Base-by-base conservation (phyloP, 2,113 vertebrate genomes). In the Balaenoptera acutorostrata region DNA sequence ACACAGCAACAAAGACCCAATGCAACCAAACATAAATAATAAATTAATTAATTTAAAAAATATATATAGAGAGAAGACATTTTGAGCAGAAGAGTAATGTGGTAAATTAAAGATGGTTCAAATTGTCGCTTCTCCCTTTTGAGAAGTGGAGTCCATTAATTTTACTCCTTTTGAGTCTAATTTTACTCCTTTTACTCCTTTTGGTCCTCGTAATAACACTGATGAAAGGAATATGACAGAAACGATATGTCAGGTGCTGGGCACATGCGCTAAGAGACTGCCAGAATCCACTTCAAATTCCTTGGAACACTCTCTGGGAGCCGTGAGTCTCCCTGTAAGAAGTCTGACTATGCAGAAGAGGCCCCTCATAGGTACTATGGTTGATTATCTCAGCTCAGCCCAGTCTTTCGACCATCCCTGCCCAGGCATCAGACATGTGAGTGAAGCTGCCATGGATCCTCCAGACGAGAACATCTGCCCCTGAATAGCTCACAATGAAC, bases 311-410 rank as follows among this genome's bases (percentile, higher is more conserved):
- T 13, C 2, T 87, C 3, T 57, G 21, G 52, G 39, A 93, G 9
- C 0, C 6, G n/a, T 9, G 0, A 33, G 15, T 3, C 41, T 41
- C 2, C 20, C 3, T 23, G 3, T 17, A 33, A 74, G 10, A 93
- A 78, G 15, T 71, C 27, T 59, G 31, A 52, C 3, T 69, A 17
- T 15, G 23, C 1, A 81, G 27, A 68, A 46, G 23, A 41, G 13
- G 0, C 2, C 10, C 1, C 27, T 61, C 11, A 33, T 8, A 68
- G n/a, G 23, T 25, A 15, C 2, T 66, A 23, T 57, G 15, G 1
- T 36, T 74, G 39, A 31, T 68, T 7, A 25, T 27, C 11, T 74
- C 13, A 82, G 11, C n/a, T 39, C 11, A 80, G 4, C 10, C 23
- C 20, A 6, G 5, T 4, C 6, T 52, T 33, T 55, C 12, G 1